Evolutionary conservation across 2,113 vertebrate genomes (phyloP).

Genomic region (Tragelaphus strepsiceros): DNA sequence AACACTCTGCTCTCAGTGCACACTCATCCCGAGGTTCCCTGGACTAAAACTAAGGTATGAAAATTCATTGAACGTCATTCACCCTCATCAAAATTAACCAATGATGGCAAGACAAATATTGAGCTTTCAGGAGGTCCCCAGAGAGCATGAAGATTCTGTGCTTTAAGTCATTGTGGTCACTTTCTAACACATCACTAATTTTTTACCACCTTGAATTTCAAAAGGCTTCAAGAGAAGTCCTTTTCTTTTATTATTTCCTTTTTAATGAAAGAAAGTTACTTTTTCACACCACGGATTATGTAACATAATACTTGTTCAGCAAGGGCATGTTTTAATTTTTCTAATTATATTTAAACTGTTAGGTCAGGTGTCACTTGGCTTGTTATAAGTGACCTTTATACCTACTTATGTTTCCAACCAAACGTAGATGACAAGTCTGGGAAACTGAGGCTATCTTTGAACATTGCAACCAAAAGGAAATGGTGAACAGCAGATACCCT

Average conservation of each 20-base stretch:
- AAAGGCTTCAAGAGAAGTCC: neutral
- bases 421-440: neutral
- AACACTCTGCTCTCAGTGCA: neutral
- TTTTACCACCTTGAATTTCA: neutral
- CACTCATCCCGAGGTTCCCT: neutral
- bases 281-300: neutral
- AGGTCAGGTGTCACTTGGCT: neutral
- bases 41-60: constrained; percentile 14
- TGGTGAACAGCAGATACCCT: neutral
- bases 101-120: neutral
- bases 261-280: neutral
- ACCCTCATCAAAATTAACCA: neutral
- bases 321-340: neutral
- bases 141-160: neutral
- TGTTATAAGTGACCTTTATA: neutral
- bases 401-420: neutral
- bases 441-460: neutral
- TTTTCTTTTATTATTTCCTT: neutral
- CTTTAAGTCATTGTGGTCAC: neutral
- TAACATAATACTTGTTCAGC: neutral
- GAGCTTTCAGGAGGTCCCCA: neutral
- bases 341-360: neutral
- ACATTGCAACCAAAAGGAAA: neutral
- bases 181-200: neutral
- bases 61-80: neutral